Conservation (phyloP, 2,113 vertebrate species). For the Poicephalus gulielmi region DNA sequence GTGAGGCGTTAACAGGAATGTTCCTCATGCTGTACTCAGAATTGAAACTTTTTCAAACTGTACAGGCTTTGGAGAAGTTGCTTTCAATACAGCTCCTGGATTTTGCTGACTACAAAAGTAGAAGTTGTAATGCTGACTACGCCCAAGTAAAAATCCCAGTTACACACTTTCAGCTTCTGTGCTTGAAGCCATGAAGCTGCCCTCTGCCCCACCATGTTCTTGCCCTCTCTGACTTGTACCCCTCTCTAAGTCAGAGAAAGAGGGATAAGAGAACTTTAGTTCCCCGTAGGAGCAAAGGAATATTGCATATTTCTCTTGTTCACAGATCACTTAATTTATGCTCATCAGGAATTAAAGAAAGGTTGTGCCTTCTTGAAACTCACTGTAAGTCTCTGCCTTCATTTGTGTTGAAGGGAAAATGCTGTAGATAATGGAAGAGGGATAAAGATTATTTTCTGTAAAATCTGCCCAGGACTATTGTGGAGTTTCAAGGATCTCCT, state of each 20-base stretch:
- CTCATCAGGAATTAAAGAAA: background rate
- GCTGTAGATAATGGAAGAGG: background rate
- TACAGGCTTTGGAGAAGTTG: background rate
- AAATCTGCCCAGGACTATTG: background rate
- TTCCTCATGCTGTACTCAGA: background rate
- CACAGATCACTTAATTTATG: background rate
- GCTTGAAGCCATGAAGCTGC: background rate
- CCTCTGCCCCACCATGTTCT: accelerated
- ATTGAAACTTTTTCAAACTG: background rate
- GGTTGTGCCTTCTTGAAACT: background rate
- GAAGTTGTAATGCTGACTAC: background rate
- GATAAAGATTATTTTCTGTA: background rate
- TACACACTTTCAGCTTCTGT: background rate
- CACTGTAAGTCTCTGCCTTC: background rate
- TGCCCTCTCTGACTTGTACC: accelerated
- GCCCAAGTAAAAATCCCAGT: background rate
- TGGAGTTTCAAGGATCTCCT: background rate
- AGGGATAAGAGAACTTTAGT: background rate
- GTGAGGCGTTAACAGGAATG: background rate
- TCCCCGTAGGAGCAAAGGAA: background rate
- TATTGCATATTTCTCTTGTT: background rate
- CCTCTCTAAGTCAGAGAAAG: background rate
- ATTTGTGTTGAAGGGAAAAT: background rate
- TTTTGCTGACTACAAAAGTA: background rate
- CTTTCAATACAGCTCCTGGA: background rate